Percentiles rank a stretch among this genome's conserved stretches.
Conservation (phyloP, 1,140 invertebrate genomes). For the Drosophila willistoni region DNA sequence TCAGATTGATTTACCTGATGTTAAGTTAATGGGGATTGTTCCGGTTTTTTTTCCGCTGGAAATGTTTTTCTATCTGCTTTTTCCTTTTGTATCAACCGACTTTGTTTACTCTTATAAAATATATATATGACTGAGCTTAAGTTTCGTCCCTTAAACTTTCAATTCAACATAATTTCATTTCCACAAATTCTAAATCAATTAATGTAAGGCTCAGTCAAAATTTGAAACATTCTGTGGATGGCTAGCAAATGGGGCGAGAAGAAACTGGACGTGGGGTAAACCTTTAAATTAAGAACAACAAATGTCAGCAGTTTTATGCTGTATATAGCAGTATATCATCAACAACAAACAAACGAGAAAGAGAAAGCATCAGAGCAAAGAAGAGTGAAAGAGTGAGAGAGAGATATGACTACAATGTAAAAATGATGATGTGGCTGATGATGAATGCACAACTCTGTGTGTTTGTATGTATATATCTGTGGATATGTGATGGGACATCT, state of each 20-base stretch:
- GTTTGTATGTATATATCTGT: constrained; percentile 22
- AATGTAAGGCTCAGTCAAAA: constrained; percentile 55
- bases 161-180: constrained; percentile 60
- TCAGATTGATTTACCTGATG: too few species aligned
- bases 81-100: background rate
- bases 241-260: background rate
- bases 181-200: constrained; percentile 71
- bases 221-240: constrained; percentile 21
- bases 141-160: constrained; percentile 40
- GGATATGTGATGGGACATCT: constrained; percentile 36
- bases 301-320: constrained; percentile 76
- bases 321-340: constrained; percentile 44
- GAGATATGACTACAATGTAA: constrained; percentile 74
- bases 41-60: background rate
- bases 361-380: constrained; percentile 25
- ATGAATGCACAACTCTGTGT: constrained; percentile 66
- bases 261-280: background rate
- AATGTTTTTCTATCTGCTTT: background rate
- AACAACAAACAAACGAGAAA: constrained; percentile 22
- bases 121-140: constrained; percentile 10
- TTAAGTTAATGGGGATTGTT: too few species aligned
- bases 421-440: constrained; percentile 78
- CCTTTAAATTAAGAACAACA: constrained; percentile 74
- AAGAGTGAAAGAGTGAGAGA: constrained; percentile 20
- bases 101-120: constrained; percentile 7